A percentile compares a stretch with the other conserved stretches of the same genome.
These are phyloP conservation scores for Standfussiana lucernea DNA, from an alignment of 2,888 invertebrate genomes.

Conservation along the genomic window DNA sequence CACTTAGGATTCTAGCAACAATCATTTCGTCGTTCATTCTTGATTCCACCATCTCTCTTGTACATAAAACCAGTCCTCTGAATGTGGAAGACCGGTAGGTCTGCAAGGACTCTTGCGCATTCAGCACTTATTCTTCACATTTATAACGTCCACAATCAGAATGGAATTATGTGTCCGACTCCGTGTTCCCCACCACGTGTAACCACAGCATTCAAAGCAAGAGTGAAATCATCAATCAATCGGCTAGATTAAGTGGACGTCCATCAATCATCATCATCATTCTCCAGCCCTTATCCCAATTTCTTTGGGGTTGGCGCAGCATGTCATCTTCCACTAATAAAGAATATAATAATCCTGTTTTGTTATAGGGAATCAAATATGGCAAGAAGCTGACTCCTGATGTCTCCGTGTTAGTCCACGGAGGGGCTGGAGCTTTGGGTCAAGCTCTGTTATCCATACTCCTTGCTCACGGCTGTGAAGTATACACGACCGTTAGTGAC, in stretches of 20 bases:
- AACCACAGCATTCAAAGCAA: background rate
- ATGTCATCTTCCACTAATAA: too few relatives aligned
- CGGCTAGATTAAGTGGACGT: background rate
- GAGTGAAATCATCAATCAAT: background rate
- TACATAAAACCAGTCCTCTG: background rate
- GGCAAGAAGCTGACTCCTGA: conserved; percentile 45
- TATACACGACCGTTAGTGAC: conserved; percentile 82
- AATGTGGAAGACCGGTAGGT: background rate
- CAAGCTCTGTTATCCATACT: conserved; percentile 77
- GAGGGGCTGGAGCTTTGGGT: conserved; percentile 79
- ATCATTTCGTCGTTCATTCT: background rate
- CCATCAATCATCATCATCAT: too few relatives aligned
- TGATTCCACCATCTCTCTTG: background rate
- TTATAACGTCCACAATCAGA: background rate
- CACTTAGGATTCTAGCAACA: background rate
- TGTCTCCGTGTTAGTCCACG: conserved; percentile 67
- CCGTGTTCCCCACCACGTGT: background rate
- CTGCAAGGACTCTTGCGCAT: background rate
- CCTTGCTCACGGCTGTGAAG: conserved; percentile 75
- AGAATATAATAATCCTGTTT: background rate
- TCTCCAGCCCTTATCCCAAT: too few relatives aligned
- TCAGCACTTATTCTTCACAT: background rate
- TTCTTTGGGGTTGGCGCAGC: too few relatives aligned
- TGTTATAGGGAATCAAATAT: conserved; percentile 66
- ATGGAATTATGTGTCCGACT: background rate